These are phyloP conservation scores for Mormyrops attenuatus DNA, from an alignment of 2,797 vertebrate genomes.

Conservation along the genomic window DNA sequence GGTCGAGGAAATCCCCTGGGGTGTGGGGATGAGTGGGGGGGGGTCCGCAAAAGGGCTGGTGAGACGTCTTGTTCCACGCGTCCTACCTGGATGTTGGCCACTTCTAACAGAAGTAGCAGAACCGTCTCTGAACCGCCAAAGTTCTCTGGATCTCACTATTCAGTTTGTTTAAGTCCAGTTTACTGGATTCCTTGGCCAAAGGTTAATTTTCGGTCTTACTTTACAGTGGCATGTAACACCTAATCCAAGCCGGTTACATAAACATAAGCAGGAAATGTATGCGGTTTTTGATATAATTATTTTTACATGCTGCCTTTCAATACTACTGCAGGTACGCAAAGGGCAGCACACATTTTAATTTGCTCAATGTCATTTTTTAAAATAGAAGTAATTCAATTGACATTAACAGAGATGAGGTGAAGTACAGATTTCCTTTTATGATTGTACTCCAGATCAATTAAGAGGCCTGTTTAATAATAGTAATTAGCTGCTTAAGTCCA, in stretches of 20 bases:
- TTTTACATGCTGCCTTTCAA: not conserved
- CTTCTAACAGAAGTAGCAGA: not conserved
- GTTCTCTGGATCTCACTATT: not conserved
- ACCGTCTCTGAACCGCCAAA: not conserved
- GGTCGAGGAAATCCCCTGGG: constrained; percentile 85
- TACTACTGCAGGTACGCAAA: not conserved
- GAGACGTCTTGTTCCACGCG: not conserved
- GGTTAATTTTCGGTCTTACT: not conserved
- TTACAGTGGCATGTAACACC: not conserved
- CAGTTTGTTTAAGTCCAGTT: not conserved
- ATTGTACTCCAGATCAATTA: constrained; percentile 55
- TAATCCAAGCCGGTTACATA: not conserved
- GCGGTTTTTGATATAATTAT: not conserved
- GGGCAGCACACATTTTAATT: not conserved
- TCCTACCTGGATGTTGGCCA: not conserved
- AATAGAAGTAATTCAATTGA: not conserved
- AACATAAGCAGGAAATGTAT: not conserved
- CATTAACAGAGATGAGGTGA: constrained; percentile 66
- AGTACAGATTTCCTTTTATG: constrained; percentile 58
- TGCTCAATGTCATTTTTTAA: constrained; percentile 39
- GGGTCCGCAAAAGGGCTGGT: not conserved
- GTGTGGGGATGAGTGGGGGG: constrained; percentile 8
- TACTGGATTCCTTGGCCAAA: not conserved
- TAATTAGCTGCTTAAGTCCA: constrained; percentile 60
- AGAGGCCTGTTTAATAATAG: constrained; percentile 63